Percentiles rank a stretch among this genome's conserved stretches.
phyloP scores from a whole-genome alignment of 2,113 vertebrate genomes.

The Anarrhichthys ocellatus region DNA sequence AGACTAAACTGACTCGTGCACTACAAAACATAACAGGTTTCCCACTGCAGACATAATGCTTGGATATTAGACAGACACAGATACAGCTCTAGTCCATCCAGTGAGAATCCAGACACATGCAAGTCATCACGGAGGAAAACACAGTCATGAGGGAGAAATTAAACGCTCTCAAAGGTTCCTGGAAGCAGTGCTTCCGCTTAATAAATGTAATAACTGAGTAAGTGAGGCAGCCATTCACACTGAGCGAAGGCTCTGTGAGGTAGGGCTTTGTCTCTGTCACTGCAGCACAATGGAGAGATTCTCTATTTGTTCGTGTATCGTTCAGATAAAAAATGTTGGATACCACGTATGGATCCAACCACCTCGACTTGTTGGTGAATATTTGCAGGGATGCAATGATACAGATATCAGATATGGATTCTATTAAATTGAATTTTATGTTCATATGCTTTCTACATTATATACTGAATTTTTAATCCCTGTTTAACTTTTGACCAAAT shows the following conservation, averaged over 20 bases:
- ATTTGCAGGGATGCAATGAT: not conserved
- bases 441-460: not conserved
- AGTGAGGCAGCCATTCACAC: slow-evolving; percentile 62
- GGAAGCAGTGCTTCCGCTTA: slow-evolving; percentile 63
- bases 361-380: not conserved
- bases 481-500: not conserved
- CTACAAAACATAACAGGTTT: slow-evolving; percentile 36
- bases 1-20: slow-evolving; percentile 6
- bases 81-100: slow-evolving; percentile 28
- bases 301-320: slow-evolving; percentile 1
- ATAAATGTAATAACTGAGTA: slow-evolving; percentile 69
- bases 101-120: slow-evolving; percentile 55
- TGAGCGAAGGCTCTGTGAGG: slow-evolving; percentile 51
- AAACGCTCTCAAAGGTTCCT: slow-evolving; percentile 50
- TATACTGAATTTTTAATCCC: not conserved
- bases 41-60: slow-evolving; percentile 26
- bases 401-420: not conserved
- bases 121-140: slow-evolving; percentile 62
- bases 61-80: slow-evolving; percentile 12
- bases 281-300: slow-evolving; percentile 37
- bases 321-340: slow-evolving; percentile 12
- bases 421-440: not conserved
- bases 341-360: not conserved
- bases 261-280: slow-evolving; percentile 55
- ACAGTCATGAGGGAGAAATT: slow-evolving; percentile 74